phyloP scores from a whole-genome alignment of 2,888 invertebrate genomes.

The Lasioglossum morio region DNA sequence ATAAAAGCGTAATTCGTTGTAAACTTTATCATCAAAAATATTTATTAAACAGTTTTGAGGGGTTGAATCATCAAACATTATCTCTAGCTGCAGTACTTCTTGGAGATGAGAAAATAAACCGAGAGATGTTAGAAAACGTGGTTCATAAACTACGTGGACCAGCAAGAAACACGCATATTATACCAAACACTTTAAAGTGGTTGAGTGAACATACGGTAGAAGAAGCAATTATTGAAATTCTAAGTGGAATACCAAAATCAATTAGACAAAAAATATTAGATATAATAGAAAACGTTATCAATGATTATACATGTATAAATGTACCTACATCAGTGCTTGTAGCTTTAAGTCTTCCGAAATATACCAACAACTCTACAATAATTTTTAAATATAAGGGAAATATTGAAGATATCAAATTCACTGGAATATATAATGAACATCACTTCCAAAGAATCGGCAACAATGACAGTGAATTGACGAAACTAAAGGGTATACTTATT shows the following conservation, averaged over 20 bases:
- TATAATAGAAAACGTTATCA: constrained; percentile 87
- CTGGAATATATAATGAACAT: constrained; percentile 37
- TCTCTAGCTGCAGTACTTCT: constrained; percentile 93
- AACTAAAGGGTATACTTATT: constrained; percentile 1
- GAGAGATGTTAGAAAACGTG: constrained; percentile 89
- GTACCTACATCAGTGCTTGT: constrained; percentile 82
- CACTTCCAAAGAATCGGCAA: constrained; percentile 64
- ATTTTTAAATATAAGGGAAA: constrained; percentile 73
- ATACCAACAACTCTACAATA: constrained; percentile 24
- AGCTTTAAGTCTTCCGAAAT: constrained; percentile 82
- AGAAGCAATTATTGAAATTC: constrained; percentile 89
- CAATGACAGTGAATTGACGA: constrained; percentile 54
- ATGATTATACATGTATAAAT: constrained; percentile 86
- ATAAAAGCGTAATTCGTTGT: constrained; percentile 86
- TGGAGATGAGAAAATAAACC: constrained; percentile 92
- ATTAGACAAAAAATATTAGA: constrained; percentile 86
- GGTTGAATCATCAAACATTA: constrained; percentile 88
- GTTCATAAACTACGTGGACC: constrained; percentile 86
- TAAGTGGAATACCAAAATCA: constrained; percentile 87
- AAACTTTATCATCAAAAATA: constrained; percentile 90
- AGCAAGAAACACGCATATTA: constrained; percentile 87
- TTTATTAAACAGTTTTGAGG: constrained; percentile 88
- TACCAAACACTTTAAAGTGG: constrained; percentile 91
- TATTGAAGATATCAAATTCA: constrained; percentile 54
- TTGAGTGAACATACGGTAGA: constrained; percentile 89